phyloP scores from a whole-genome alignment of 2,113 vertebrate genomes.

The Hemiprocne comata region DNA sequence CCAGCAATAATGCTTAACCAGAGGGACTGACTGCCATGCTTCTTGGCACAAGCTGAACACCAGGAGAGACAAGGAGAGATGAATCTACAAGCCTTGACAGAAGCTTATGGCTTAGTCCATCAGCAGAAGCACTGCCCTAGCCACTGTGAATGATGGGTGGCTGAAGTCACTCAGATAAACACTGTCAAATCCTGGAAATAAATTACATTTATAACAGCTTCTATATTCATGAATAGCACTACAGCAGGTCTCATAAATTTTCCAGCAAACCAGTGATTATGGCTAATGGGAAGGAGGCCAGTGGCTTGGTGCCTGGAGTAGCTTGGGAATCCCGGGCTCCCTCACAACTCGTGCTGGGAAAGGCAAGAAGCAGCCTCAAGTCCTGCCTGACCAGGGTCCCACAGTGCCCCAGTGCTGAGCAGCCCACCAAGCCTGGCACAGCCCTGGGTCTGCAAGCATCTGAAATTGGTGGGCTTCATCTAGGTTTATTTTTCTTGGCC shows the following conservation, averaged over 20 bases:
- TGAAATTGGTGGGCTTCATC: neutral
- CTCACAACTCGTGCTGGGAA: neutral
- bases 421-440: neutral
- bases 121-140: neutral
- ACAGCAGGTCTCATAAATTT: slow-evolving; percentile 43
- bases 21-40: neutral
- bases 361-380: neutral
- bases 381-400: neutral
- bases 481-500: neutral
- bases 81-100: neutral
- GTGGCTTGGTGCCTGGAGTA: slow-evolving; percentile 33
- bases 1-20: neutral
- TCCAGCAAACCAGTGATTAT: slow-evolving; percentile 48
- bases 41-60: neutral
- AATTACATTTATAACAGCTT: slow-evolving; percentile 24
- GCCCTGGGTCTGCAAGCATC: neutral
- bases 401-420: neutral
- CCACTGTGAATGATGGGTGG: neutral
- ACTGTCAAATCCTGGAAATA: slow-evolving; percentile 3
- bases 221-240: neutral
- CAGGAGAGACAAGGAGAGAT: neutral
- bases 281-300: slow-evolving; percentile 40
- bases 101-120: neutral
- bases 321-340: slow-evolving; percentile 34
- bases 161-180: neutral